A percentile compares a stretch with the other conserved stretches of the same genome.
Evolutionary conservation across 2,113 vertebrate genomes (phyloP).

Genomic region (Caloenas nicobarica): DNA sequence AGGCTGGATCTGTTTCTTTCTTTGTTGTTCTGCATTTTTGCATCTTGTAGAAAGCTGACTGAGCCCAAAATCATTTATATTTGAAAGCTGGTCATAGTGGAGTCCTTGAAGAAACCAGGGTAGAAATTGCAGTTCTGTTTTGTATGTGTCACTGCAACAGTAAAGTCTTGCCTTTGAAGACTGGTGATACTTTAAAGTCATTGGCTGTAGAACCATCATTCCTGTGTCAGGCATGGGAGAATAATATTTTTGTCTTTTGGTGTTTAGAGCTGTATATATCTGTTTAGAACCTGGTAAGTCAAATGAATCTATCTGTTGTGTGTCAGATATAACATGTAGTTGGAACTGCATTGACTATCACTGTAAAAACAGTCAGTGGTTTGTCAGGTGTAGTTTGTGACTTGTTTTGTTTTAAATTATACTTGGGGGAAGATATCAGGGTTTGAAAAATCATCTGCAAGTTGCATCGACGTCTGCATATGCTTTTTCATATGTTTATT

Average conservation of each 20-base stretch:
- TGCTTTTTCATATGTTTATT: not conserved
- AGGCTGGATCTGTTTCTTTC: not conserved
- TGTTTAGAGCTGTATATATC: not conserved
- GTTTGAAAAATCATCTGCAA: not conserved
- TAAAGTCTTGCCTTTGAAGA: not conserved
- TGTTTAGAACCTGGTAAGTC: not conserved
- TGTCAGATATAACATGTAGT: not conserved
- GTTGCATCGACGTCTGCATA: not conserved
- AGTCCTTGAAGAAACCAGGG: not conserved
- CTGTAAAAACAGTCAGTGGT: not conserved
- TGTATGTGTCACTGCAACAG: accelerated
- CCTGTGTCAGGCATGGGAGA: not conserved
- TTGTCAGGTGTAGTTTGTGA: not conserved
- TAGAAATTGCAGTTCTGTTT: not conserved
- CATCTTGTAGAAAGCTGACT: not conserved
- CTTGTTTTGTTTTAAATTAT: not conserved
- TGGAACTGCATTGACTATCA: not conserved
- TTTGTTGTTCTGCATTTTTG: not conserved
- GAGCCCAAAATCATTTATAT: not conserved
- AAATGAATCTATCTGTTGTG: not conserved
- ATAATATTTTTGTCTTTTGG: not conserved
- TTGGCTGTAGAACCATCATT: not conserved
- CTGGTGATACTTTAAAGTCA: not conserved
- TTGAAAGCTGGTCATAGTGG: not conserved
- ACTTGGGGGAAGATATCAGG: not conserved